These are phyloP conservation scores for Pitta sordida DNA, from an alignment of 2,113 vertebrate genomes.

Conservation along the genomic window DNA sequence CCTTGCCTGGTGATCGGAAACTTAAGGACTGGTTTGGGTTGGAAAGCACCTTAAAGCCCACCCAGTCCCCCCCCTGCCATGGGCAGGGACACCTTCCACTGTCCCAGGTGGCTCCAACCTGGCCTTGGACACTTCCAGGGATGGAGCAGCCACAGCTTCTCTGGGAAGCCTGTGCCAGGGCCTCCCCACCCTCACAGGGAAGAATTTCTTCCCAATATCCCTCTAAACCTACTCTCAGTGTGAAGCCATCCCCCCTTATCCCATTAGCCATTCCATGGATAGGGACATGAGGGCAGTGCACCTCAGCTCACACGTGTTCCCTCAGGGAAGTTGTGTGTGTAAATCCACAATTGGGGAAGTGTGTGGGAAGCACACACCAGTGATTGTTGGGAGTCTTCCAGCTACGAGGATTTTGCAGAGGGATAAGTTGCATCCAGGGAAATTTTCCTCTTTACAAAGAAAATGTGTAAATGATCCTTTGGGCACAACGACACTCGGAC, in stretches of 20 bases:
- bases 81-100: background rate
- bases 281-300: rapidly evolving
- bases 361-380: rapidly evolving
- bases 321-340: background rate
- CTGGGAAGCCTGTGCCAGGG: background rate
- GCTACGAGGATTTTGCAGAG: background rate
- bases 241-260: background rate
- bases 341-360: background rate
- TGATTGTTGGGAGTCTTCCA: background rate
- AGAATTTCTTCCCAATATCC: background rate
- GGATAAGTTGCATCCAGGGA: background rate
- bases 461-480: background rate
- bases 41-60: background rate
- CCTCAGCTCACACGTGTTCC: rapidly evolving
- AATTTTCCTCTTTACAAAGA: background rate
- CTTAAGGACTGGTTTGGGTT: background rate
- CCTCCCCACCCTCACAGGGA: background rate
- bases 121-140: background rate
- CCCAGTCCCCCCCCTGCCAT: background rate
- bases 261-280: background rate
- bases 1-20: background rate
- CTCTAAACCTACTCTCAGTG: background rate
- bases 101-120: background rate
- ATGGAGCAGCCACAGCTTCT: background rate
- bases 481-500: rapidly evolving